These are phyloP conservation scores for Sesamia inferens DNA, from an alignment of 2,888 invertebrate genomes.

Conservation along the genomic window DNA sequence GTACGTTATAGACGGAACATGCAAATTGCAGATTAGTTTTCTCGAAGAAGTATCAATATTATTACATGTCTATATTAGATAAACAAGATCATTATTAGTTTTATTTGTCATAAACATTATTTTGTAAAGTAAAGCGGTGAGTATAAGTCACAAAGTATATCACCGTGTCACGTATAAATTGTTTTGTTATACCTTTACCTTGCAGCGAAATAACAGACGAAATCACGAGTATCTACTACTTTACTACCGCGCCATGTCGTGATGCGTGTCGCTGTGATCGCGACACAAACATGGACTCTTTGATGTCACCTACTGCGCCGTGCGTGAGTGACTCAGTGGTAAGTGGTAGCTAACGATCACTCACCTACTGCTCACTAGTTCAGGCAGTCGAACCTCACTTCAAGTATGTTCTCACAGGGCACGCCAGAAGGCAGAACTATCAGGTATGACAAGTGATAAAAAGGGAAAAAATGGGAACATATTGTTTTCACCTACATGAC, in stretches of 20 bases:
- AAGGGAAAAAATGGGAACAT: neutral
- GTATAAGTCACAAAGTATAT: neutral
- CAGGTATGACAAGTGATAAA: neutral
- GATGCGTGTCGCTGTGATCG: slow-evolving; percentile 17
- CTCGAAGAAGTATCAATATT: neutral
- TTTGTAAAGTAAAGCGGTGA: neutral
- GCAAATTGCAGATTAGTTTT: neutral
- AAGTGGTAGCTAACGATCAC: slow-evolving; percentile 37
- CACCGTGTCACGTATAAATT: neutral
- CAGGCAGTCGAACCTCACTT: slow-evolving; percentile 28
- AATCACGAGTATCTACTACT: neutral
- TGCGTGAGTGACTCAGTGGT: slow-evolving; percentile 9
- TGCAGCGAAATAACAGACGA: neutral
- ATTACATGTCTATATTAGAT: neutral
- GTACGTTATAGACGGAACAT: neutral
- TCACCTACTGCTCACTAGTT: neutral
- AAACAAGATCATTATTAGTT: neutral
- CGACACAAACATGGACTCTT: slow-evolving; percentile 43
- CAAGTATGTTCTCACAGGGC: slow-evolving; percentile 20
- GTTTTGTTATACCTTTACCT: neutral
- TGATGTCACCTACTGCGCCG: slow-evolving; percentile 33
- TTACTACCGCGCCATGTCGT: neutral
- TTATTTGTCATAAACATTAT: neutral
- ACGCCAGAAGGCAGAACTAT: neutral
- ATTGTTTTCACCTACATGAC: neutral